Percentiles rank a stretch among this genome's conserved stretches.
Evolutionary conservation across 2,888 invertebrate genomes (phyloP).

Genomic region (Lumbricus terrestris): DNA sequence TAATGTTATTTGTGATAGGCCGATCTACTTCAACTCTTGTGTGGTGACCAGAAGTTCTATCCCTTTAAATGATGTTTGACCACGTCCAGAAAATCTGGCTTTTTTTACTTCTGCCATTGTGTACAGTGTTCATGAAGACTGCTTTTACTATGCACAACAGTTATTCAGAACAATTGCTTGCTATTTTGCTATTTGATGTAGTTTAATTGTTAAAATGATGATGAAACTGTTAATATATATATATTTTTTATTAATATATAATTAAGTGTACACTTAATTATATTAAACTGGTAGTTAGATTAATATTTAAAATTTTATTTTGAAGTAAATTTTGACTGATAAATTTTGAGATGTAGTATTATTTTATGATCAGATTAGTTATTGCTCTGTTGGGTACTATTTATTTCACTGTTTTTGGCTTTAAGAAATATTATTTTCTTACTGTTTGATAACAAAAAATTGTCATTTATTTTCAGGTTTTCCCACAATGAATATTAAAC

Average conservation of each 20-base stretch:
- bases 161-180: too few relatives aligned
- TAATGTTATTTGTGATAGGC: background rate
- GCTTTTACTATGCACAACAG: background rate
- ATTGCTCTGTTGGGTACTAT: background rate
- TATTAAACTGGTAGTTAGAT: conserved; percentile 51
- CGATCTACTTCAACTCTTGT: background rate
- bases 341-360: background rate
- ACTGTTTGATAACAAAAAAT: background rate
- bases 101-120: too few relatives aligned
- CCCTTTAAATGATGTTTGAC: background rate
- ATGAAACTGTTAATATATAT: too few relatives aligned
- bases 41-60: background rate
- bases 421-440: background rate
- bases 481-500: background rate
- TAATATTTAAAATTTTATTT: background rate
- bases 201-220: background rate
- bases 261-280: too few relatives aligned
- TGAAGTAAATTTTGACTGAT: background rate
- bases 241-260: background rate
- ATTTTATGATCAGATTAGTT: background rate
- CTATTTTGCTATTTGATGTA: too few relatives aligned
- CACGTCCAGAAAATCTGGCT: background rate
- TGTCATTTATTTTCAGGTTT: background rate
- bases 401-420: background rate
- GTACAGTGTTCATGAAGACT: background rate